Conservation (phyloP, 2,797 vertebrate species). For the Epinephelus coioides region DNA sequence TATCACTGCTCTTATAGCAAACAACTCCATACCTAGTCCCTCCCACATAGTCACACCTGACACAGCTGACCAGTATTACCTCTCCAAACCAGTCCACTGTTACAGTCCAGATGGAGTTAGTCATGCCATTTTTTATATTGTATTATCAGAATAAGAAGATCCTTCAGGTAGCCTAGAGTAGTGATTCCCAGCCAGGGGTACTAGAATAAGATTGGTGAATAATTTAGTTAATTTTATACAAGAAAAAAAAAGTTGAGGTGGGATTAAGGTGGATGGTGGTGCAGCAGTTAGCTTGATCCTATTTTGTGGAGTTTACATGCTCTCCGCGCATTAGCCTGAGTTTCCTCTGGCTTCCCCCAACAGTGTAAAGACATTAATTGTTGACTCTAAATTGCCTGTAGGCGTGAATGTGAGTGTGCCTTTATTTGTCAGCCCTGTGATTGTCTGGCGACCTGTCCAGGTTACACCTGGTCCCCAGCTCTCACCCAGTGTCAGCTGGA, state of each 20-base stretch:
- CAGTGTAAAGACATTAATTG: no score
- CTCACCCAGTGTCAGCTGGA: no score
- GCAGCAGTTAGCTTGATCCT: no score
- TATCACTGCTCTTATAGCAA: slow-evolving; percentile 36
- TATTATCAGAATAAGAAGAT: background rate
- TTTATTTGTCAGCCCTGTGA: no score
- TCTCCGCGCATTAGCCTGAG: no score
- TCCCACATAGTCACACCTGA: slow-evolving; percentile 41
- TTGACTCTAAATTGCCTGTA: no score
- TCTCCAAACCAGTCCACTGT: background rate
- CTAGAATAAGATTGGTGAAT: background rate
- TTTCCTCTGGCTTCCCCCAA: no score
- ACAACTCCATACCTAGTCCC: background rate
- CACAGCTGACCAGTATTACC: background rate
- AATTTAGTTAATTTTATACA: background rate
- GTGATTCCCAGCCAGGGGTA: background rate
- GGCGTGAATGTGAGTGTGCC: no score
- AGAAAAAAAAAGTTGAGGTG: background rate
- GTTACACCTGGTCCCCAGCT: no score
- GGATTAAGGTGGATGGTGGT: no score
- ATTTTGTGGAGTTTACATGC: no score
- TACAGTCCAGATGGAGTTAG: background rate
- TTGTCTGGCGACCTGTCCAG: no score
- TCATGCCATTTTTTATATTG: background rate
- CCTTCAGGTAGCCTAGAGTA: background rate